Evolutionary conservation across 2,888 invertebrate species (phyloP).

Genomic region (Sceliomorpha sp.): DNA sequence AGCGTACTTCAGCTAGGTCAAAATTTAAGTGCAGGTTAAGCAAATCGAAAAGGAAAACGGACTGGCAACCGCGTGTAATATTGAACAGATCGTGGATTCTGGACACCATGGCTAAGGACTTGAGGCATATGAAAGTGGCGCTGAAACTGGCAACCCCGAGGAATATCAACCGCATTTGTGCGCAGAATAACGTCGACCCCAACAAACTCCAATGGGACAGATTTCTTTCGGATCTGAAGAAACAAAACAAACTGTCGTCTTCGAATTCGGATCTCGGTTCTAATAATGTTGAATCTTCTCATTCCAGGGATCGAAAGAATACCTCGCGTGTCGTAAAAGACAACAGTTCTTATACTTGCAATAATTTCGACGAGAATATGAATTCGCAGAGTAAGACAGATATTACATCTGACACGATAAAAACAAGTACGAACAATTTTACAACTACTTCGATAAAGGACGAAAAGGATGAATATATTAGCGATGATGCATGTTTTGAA

Average conservation of each 20-base stretch:
- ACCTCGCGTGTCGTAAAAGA: slow-evolving; percentile 16
- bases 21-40: slow-evolving; percentile 78
- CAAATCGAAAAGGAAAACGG: slow-evolving; percentile 65
- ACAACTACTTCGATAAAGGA: neutral
- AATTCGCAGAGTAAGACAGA: slow-evolving; percentile 53
- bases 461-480: slow-evolving; percentile 30
- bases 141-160: slow-evolving; percentile 55
- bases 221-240: slow-evolving; percentile 60
- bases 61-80: slow-evolving; percentile 76
- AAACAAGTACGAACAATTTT: slow-evolving; percentile 3
- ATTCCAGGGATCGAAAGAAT: slow-evolving; percentile 31
- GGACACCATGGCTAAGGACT: slow-evolving; percentile 74
- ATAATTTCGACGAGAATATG: slow-evolving; percentile 57
- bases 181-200: slow-evolving; percentile 34
- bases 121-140: slow-evolving; percentile 66
- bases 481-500: slow-evolving; percentile 43
- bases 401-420: slow-evolving; percentile 14
- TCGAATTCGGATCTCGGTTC: slow-evolving; percentile 61
- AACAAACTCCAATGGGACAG: slow-evolving; percentile 55
- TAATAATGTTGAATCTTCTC: slow-evolving; percentile 29
- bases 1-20: slow-evolving; percentile 72
- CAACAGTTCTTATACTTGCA: slow-evolving; percentile 25
- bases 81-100: slow-evolving; percentile 70
- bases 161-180: slow-evolving; percentile 28
- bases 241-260: slow-evolving; percentile 58